Percentiles rank a stretch among this genome's conserved stretches.
phyloP scores from a whole-genome alignment of 1,140 invertebrate genomes.

The Caerostris darwini region DNA sequence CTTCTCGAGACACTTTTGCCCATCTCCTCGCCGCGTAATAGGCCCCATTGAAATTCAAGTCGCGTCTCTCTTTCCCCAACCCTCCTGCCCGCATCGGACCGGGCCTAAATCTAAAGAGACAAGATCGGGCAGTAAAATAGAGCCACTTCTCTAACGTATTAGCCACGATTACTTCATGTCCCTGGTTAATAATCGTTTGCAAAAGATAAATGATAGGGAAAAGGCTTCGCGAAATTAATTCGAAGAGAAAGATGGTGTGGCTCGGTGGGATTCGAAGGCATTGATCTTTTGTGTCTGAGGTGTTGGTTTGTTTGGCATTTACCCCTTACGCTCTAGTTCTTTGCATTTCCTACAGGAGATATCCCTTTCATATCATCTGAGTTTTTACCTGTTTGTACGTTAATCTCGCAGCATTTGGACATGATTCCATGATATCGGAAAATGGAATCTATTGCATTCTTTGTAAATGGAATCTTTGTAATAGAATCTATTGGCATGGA shows the following conservation, averaged over 20 bases:
- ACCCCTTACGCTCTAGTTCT: background rate
- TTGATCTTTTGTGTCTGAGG: constrained; percentile 58
- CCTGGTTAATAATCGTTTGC: constrained; percentile 63
- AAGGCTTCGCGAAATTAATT: constrained; percentile 62
- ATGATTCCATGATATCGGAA: too few species aligned
- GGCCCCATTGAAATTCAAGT: constrained; percentile 42
- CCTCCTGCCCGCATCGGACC: background rate
- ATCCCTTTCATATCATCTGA: too few species aligned
- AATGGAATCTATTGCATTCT: too few species aligned
- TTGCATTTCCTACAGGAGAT: too few species aligned
- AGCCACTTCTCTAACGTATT: constrained; percentile 59
- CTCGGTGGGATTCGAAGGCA: constrained; percentile 17
- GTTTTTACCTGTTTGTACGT: too few species aligned
- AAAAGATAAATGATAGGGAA: constrained; percentile 58
- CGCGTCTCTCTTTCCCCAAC: background rate
- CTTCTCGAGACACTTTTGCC: constrained; percentile 51
- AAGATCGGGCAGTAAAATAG: constrained; percentile 27
- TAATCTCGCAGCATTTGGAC: too few species aligned
- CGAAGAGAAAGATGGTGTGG: constrained; percentile 25
- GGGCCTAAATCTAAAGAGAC: constrained; percentile 17
- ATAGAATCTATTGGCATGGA: too few species aligned
- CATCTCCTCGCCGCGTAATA: constrained; percentile 39
- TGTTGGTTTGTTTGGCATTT: constrained; percentile 27
- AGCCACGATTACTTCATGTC: constrained; percentile 66
- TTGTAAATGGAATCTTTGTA: too few species aligned